Evolutionary conservation across 2,113 vertebrate species (phyloP), one percentile per base, ranked within the genome.

Genomic region (Salvelinus namaycush): DNA sequence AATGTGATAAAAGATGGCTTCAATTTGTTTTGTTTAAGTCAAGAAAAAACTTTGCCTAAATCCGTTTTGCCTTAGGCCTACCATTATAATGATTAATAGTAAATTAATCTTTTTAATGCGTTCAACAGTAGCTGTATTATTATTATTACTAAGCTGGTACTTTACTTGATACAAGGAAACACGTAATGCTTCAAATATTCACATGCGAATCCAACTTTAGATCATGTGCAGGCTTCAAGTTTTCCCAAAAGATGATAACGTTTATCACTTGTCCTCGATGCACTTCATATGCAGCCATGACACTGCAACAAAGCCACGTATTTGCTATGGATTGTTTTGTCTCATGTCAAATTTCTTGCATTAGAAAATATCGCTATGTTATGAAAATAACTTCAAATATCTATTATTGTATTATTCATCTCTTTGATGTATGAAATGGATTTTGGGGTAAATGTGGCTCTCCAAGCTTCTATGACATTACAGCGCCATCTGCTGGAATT

Each of bases 401-500:
- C 4, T 34, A 27, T 29, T 34, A 14, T 29, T 31, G 3, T 54
- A 7, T 62, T 62, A 7, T 62, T 18, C 4, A n/a, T 62, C 59
- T 60, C n/a, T 62, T 6, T 62, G 18, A 62, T 24, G 59, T 62
- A 62, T n/a, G 59, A 9, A 62, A 62, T 62, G 31, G 9, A 31
- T 31, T 31, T 31, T 6, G 29, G 14, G 66, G 29, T 27, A 18
- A 66, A 27, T 3, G 26, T 27, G 6, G 1, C 18, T 48, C 39
- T 44, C 73, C 13, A 59, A 34, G 82, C 68, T 86, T 93, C 39
- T 59, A 77, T 82, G 86, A 83, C 81, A 84, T 79, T 88, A 79
- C 87, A 92, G 92, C 92, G 91, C 91, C 92, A 89, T 89, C 90
- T 88, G 69, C 90, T 88, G 93, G 54, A 24, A 74, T 8, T n/a